Percentiles rank a stretch among this genome's conserved stretches.
Evolutionary conservation across 2,888 invertebrate genomes (phyloP).

Genomic region (Panopea generosa): DNA sequence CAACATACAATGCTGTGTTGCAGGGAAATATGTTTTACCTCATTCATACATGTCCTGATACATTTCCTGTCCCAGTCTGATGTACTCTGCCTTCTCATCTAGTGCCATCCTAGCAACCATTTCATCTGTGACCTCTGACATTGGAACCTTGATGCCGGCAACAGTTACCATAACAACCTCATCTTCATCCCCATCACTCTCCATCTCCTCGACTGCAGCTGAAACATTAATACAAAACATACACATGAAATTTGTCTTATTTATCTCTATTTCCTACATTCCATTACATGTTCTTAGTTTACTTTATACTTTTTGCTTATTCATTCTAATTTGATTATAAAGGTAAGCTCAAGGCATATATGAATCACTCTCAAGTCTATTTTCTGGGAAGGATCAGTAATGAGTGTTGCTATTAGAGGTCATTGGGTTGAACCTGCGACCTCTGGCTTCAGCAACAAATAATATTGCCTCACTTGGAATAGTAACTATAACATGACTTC

Average conservation of each 20-base stretch:
- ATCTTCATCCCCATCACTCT: conserved; percentile 87
- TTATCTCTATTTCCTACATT: not conserved
- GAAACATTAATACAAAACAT: conserved; percentile 13
- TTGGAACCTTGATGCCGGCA: conserved; percentile 91
- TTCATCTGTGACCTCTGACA: conserved; percentile 94
- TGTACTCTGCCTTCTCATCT: conserved; percentile 96
- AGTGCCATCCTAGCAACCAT: conserved; percentile 96
- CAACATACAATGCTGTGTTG: too few species aligned
- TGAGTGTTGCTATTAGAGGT: too few species aligned
- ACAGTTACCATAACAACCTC: conserved; percentile 92
- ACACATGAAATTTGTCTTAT: not conserved
- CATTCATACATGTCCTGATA: conserved; percentile 89
- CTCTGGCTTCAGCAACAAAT: too few species aligned
- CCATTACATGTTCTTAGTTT: not conserved
- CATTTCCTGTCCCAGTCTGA: conserved; percentile 96
- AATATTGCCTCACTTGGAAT: too few species aligned
- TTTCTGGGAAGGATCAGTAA: too few species aligned
- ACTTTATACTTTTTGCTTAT: not conserved
- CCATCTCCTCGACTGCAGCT: conserved; percentile 77
- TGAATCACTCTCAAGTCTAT: too few species aligned
- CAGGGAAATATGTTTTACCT: conserved; percentile 33
- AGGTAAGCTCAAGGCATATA: too few species aligned
- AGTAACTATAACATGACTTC: too few species aligned
- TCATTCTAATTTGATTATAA: too few species aligned
- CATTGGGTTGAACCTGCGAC: too few species aligned